A percentile compares a stretch with the other conserved stretches of the same genome.
phyloP scores from a whole-genome alignment of 2,797 vertebrate species.

The Lemur catta region DNA sequence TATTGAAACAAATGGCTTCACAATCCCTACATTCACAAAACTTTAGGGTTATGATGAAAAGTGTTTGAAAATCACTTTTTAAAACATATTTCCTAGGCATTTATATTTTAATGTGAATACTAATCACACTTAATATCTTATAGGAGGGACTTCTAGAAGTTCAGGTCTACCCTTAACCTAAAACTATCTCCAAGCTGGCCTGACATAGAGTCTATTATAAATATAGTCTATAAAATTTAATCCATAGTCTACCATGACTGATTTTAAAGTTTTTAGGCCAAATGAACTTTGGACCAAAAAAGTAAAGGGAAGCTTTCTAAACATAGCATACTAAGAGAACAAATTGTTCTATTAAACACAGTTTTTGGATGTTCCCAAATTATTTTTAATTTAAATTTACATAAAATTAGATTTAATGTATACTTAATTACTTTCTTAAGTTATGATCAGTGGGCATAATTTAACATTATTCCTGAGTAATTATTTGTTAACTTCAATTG shows the following conservation, averaged over 20 bases:
- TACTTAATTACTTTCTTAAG: neutral
- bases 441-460: neutral
- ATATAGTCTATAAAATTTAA: neutral
- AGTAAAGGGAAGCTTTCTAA: neutral
- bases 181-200: neutral
- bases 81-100: neutral
- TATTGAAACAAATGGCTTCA: neutral
- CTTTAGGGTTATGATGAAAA: neutral
- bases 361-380: neutral
- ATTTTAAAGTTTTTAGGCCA: neutral
- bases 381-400: conserved; percentile 24
- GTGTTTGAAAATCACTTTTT: neutral
- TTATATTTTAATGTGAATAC: neutral
- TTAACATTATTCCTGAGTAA: neutral
- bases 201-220: neutral
- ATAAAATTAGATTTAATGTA: neutral
- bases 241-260: neutral
- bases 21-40: neutral
- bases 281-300: conserved; percentile 23
- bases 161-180: neutral
- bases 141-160: neutral
- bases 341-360: neutral
- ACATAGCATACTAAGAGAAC: neutral
- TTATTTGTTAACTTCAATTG: neutral
- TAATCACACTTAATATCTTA: neutral